Conservation (phyloP, 1,140 invertebrate species). For the Diorhabda sublineata region DNA sequence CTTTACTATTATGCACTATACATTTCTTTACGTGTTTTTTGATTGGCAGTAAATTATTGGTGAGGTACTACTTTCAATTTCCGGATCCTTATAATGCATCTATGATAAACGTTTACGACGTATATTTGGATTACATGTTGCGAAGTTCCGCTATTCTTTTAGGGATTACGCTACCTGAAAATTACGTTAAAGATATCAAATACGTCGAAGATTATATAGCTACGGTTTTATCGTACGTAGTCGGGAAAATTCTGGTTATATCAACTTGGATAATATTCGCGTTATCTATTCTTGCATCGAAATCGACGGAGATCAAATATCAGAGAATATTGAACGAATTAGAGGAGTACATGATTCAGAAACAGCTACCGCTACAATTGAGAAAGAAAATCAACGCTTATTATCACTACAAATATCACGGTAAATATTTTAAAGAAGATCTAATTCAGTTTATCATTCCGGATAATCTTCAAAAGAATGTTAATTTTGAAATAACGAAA, state of each 20-base stretch:
- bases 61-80: neutral
- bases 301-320: slow-evolving; percentile 21
- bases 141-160: slow-evolving; percentile 5
- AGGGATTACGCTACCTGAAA: neutral
- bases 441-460: slow-evolving; percentile 14
- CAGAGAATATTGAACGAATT: slow-evolving; percentile 20
- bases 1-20: slow-evolving; percentile 7
- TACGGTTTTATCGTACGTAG: neutral
- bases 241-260: slow-evolving; percentile 7
- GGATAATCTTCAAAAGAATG: slow-evolving; percentile 27
- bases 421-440: slow-evolving; percentile 22
- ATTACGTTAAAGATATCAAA: neutral
- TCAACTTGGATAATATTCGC: slow-evolving; percentile 10
- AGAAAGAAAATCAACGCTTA: slow-evolving; percentile 14
- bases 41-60: slow-evolving; percentile 9
- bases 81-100: slow-evolving; percentile 4
- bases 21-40: slow-evolving; percentile 21
- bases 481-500: slow-evolving; percentile 27
- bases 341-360: slow-evolving; percentile 25
- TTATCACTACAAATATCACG: slow-evolving; percentile 21
- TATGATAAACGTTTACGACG: neutral
- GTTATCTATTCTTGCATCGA: slow-evolving; percentile 7
- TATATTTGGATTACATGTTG: neutral
- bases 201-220: slow-evolving; percentile 4
- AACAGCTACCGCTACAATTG: slow-evolving; percentile 19